Evolutionary conservation across 2,888 invertebrate species (phyloP).

Genomic region (Leptinotarsa tumamoca): DNA sequence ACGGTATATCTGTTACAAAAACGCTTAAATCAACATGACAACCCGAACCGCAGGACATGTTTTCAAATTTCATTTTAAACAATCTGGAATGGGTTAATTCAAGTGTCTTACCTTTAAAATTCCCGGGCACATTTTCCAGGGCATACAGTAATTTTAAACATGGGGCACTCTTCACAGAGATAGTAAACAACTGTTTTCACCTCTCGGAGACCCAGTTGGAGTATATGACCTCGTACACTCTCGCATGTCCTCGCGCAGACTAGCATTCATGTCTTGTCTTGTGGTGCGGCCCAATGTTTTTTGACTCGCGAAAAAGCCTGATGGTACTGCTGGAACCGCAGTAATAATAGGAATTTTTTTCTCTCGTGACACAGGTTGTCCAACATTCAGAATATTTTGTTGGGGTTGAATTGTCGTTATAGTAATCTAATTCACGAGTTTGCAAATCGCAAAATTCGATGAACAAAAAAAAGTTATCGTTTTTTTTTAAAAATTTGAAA

Average conservation of each 20-base stretch:
- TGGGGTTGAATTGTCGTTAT: not conserved
- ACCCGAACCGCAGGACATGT: conserved; percentile 6
- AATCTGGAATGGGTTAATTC: not conserved
- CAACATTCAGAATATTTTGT: not conserved
- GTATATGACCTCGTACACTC: conserved; percentile 63
- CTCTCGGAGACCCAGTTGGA: conserved; percentile 63
- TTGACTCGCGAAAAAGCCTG: conserved; percentile 33
- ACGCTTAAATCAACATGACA: conserved; percentile 28
- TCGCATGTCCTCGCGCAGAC: conserved; percentile 61
- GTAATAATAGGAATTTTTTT: not conserved
- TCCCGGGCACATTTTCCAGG: conserved; percentile 57
- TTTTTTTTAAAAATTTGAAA: too few species aligned
- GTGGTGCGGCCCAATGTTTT: conserved; percentile 39
- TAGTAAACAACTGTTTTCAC: conserved; percentile 65
- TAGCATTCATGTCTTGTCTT: conserved; percentile 54
- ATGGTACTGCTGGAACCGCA: conserved; percentile 20
- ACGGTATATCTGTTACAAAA: conserved; percentile 49
- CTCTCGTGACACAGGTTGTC: not conserved
- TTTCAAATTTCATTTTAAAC: not conserved
- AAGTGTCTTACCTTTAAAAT: conserved; percentile 56
- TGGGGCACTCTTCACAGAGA: conserved; percentile 58
- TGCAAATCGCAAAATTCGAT: too few species aligned
- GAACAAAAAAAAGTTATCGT: too few species aligned
- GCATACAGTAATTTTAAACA: conserved; percentile 51
- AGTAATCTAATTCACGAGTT: too few species aligned